A percentile compares a stretch with the other conserved stretches of the same genome.
Conservation (phyloP, 2,888 invertebrate species). For the Neoitamus cyanurus region DNA sequence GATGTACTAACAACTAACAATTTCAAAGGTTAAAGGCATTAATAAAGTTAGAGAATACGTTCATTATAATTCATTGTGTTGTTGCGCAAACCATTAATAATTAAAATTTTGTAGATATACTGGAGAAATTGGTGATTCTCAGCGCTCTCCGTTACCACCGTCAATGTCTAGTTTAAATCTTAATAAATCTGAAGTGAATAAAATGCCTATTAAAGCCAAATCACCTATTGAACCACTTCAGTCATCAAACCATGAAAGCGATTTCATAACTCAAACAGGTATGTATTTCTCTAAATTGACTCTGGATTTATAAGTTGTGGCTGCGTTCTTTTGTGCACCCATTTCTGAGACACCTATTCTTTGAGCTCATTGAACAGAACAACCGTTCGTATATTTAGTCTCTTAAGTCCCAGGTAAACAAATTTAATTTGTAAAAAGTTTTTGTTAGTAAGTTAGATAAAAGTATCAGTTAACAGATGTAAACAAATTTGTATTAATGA, state of each 20-base stretch:
- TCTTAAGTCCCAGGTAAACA: no score
- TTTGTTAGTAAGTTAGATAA: no score
- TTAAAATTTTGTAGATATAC: constrained; percentile 60
- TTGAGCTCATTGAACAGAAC: no score
- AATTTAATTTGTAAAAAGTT: no score
- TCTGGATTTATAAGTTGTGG: no score
- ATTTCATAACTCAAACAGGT: constrained; percentile 58
- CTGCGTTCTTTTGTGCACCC: no score
- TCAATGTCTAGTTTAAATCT: constrained; percentile 66
- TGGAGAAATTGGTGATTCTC: constrained; percentile 66
- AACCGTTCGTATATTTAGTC: no score
- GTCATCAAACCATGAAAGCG: constrained; percentile 53
- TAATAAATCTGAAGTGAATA: constrained; percentile 58
- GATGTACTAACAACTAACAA: neutral
- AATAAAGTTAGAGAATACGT: neutral
- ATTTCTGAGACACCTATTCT: no score
- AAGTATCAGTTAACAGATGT: no score
- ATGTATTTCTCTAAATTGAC: constrained; percentile 49
- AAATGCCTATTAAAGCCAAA: constrained; percentile 49
- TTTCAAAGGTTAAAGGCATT: neutral
- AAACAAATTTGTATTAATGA: no score
- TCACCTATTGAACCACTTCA: constrained; percentile 49
- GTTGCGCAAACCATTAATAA: neutral
- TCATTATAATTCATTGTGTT: neutral
- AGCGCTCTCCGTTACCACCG: constrained; percentile 66